Percentiles rank a stretch among this genome's conserved stretches.
These are phyloP conservation scores for Hydrocynus forskahlii DNA, from an alignment of 2,797 vertebrate genomes.

Conservation along the genomic window DNA sequence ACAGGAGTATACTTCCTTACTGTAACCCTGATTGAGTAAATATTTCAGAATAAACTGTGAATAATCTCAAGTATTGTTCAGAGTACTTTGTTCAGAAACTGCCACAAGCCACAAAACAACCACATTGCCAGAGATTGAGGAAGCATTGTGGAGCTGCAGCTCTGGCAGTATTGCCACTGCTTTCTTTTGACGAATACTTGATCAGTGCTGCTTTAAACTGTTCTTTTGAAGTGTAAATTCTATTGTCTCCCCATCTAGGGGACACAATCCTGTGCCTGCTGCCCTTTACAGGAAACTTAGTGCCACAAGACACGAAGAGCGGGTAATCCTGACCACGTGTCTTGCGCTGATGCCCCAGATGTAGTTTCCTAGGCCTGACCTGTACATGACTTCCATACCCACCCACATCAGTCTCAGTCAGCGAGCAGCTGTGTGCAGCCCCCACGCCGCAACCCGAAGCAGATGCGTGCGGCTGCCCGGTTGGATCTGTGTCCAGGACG, in stretches of 20 bases:
- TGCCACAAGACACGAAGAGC: background rate
- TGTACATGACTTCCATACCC: constrained; percentile 40
- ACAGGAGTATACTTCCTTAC: too few species aligned
- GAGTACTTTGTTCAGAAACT: too few species aligned
- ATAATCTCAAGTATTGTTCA: too few species aligned
- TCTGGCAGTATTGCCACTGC: background rate
- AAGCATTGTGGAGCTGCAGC: background rate
- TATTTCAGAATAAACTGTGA: too few species aligned
- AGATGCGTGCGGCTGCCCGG: constrained; percentile 49
- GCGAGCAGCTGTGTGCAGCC: constrained; percentile 41
- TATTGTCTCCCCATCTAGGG: background rate
- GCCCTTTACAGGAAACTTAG: background rate
- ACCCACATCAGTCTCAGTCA: constrained; percentile 61
- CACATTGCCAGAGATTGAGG: too few species aligned
- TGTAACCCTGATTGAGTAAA: too few species aligned
- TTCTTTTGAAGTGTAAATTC: background rate
- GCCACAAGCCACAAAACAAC: too few species aligned
- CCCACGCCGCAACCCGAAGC: constrained; percentile 31
- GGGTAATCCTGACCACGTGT: background rate
- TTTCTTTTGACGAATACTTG: background rate
- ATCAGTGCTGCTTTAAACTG: background rate
- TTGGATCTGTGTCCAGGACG: constrained; percentile 39
- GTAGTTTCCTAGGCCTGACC: constrained; percentile 43
- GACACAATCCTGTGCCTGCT: background rate
- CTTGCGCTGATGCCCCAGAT: background rate